Evolutionary conservation across 2,113 vertebrate genomes (phyloP).

Genomic region (Platysteira castanea): DNA sequence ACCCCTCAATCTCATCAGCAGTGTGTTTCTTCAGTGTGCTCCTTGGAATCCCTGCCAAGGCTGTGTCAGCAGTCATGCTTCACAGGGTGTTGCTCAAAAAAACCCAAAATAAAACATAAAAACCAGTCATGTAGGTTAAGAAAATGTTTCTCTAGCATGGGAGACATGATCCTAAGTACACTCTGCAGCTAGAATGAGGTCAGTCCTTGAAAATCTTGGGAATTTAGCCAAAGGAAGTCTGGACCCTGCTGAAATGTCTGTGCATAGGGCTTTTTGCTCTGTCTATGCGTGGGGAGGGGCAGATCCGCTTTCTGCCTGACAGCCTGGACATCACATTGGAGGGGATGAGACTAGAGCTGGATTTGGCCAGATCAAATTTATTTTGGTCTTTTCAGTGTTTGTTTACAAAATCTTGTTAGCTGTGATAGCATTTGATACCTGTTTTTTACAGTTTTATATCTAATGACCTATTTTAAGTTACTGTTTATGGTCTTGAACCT

Average conservation of each 20-base stretch:
- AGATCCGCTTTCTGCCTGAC: not conserved
- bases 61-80: not conserved
- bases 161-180: not conserved
- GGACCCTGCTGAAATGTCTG: not conserved
- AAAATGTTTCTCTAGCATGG: not conserved
- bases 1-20: not conserved
- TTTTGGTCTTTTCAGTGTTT: slow-evolving; percentile 55
- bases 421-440: slow-evolving; percentile 45
- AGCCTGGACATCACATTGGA: not conserved
- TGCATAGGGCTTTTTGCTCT: not conserved
- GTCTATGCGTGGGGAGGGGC: not conserved
- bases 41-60: not conserved
- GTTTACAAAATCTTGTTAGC: slow-evolving; percentile 70
- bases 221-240: not conserved
- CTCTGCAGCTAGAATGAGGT: not conserved
- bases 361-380: slow-evolving; percentile 17
- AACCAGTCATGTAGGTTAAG: not conserved
- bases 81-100: not conserved
- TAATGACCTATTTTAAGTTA: slow-evolving; percentile 13
- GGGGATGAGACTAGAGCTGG: not conserved
- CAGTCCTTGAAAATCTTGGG: not conserved
- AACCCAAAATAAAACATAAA: not conserved
- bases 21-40: not conserved
- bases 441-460: slow-evolving; percentile 42
- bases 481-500: slow-evolving; percentile 19